Conservation (phyloP, 2,113 vertebrate genomes). For the Diphyllodes magnificus region DNA sequence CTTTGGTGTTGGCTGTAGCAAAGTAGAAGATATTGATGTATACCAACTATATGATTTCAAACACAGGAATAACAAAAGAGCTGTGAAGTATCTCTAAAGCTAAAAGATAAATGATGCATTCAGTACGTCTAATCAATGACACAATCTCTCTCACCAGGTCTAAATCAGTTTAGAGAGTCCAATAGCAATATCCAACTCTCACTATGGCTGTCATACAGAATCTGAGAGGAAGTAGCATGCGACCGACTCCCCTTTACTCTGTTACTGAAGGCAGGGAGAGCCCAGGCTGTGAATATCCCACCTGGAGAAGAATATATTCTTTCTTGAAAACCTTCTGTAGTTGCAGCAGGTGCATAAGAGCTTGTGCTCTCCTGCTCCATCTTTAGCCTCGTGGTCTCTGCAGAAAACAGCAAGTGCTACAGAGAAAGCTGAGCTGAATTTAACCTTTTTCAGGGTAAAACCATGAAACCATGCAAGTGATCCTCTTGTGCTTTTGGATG, state of each 20-base stretch:
- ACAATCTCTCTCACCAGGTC: neutral
- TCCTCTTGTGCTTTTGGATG: neutral
- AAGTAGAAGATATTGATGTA: slow-evolving; percentile 9
- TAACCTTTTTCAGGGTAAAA: neutral
- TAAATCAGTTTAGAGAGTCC: neutral
- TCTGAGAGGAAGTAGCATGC: neutral
- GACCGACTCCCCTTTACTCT: neutral
- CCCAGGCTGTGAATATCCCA: neutral
- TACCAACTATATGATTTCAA: slow-evolving; percentile 7
- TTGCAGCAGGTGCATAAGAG: neutral
- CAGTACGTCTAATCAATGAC: neutral
- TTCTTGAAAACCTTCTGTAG: neutral
- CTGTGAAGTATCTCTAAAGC: slow-evolving; percentile 24
- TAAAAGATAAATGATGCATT: slow-evolving; percentile 9
- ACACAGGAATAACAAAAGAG: neutral
- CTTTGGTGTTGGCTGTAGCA: neutral
- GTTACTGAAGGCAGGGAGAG: neutral
- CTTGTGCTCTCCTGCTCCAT: neutral
- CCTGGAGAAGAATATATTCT: neutral
- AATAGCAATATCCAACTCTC: neutral
- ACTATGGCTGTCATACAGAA: neutral
- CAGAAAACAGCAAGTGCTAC: neutral
- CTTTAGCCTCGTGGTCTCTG: neutral
- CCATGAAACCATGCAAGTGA: neutral
- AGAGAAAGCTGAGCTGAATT: neutral